A percentile compares a stretch with the other conserved stretches of the same genome.
Evolutionary conservation across 2,113 vertebrate genomes (phyloP).

Genomic region (Hippocampus mohnikei): DNA sequence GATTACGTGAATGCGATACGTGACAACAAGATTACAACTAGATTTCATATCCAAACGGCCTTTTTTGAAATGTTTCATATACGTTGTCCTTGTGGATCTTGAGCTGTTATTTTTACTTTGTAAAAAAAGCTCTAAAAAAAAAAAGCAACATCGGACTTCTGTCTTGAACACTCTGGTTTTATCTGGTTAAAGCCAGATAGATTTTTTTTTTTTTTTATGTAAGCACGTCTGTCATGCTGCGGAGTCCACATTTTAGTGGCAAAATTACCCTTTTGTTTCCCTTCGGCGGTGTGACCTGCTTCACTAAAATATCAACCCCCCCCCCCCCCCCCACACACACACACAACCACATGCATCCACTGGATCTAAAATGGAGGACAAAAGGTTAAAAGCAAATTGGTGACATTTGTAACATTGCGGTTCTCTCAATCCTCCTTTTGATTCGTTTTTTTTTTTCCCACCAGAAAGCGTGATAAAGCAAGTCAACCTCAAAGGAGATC

Average conservation of each 20-base stretch:
- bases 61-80: too few relatives aligned
- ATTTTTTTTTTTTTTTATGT: not conserved
- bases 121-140: too few relatives aligned
- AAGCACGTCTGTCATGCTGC: not conserved
- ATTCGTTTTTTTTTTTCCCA: conserved; percentile 3
- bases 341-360: not conserved
- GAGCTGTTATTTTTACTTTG: too few relatives aligned
- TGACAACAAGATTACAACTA: too few relatives aligned
- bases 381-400: not conserved
- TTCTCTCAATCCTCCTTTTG: conserved; percentile 4
- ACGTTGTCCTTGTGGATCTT: too few relatives aligned
- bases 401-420: conserved; percentile 3
- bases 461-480: conserved; percentile 5
- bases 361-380: not conserved
- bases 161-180: too few relatives aligned
- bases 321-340: not conserved
- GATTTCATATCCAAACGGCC: too few relatives aligned
- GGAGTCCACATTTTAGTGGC: not conserved
- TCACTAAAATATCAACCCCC: not conserved
- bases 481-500: not conserved
- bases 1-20: too few relatives aligned
- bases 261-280: conserved; percentile 3
- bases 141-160: too few relatives aligned
- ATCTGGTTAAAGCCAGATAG: not conserved
- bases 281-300: not conserved